Evolutionary conservation across 2,113 vertebrate species (phyloP).

Genomic region (Meleagris gallopavo): DNA sequence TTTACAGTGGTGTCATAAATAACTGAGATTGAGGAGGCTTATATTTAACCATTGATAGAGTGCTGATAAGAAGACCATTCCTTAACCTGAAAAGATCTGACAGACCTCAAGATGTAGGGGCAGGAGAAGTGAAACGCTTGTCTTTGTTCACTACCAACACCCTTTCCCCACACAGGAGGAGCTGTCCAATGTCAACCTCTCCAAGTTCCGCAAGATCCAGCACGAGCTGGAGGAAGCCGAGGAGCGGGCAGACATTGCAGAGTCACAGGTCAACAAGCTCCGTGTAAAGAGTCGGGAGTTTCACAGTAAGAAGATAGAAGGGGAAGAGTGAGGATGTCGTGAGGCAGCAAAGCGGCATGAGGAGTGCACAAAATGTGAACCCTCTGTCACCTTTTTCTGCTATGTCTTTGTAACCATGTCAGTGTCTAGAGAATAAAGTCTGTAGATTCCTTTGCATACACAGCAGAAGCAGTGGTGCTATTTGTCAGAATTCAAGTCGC

Average conservation of each 20-base stretch:
- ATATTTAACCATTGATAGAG: too few relatives aligned
- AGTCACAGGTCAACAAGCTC: constrained; percentile 85
- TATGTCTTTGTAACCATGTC: constrained; percentile 24
- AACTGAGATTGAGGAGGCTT: too few relatives aligned
- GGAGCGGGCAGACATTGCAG: constrained; percentile 84
- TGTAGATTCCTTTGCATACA: constrained; percentile 51
- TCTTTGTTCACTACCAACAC: background rate
- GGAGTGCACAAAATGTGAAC: constrained; percentile 74
- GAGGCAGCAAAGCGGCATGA: background rate
- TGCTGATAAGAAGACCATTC: too few relatives aligned
- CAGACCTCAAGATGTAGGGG: too few relatives aligned
- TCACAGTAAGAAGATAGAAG: constrained; percentile 71
- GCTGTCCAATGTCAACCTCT: constrained; percentile 77
- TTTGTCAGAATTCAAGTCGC: background rate
- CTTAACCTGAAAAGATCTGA: too few relatives aligned
- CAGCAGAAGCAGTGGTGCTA: background rate
- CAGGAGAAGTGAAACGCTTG: too few relatives aligned
- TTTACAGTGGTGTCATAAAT: too few relatives aligned
- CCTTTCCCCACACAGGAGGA: constrained; percentile 70
- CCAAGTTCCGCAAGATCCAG: constrained; percentile 83
- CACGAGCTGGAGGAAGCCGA: constrained; percentile 84
- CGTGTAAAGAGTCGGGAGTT: constrained; percentile 77
- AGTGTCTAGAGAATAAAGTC: constrained; percentile 72
- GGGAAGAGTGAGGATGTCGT: constrained; percentile 68
- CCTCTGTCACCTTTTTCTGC: background rate